A percentile compares a stretch with the other conserved stretches of the same genome.
These are phyloP conservation scores for Salvelinus fontinalis DNA, from an alignment of 2,113 vertebrate species.

Conservation along the genomic window DNA sequence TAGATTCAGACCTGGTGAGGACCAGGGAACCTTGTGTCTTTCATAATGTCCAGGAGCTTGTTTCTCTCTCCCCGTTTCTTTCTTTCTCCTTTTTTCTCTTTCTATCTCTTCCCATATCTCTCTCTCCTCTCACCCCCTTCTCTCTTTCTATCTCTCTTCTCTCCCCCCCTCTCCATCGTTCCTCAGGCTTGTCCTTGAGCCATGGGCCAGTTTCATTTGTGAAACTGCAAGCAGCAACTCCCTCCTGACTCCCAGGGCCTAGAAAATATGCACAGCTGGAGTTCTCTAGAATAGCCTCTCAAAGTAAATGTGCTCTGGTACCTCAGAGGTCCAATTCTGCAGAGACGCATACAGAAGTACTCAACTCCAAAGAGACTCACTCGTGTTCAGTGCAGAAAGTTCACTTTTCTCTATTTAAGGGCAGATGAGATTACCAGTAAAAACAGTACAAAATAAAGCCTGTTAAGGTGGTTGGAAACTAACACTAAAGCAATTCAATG, in stretches of 20 bases:
- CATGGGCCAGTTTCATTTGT: constrained; percentile 26
- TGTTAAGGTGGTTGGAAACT: background rate
- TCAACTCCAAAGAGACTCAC: constrained; percentile 8
- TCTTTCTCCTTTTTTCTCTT: constrained; percentile 14
- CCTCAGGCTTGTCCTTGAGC: constrained; percentile 60
- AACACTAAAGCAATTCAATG: constrained; percentile 17
- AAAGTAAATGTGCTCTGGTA: constrained; percentile 47
- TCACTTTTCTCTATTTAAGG: background rate
- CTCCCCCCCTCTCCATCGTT: background rate
- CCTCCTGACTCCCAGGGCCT: constrained; percentile 36
- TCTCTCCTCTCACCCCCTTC: background rate
- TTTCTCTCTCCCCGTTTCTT: constrained; percentile 12
- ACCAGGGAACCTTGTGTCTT: background rate
- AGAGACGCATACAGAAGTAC: constrained; percentile 7
- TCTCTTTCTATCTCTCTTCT: background rate
- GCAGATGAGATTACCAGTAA: background rate
- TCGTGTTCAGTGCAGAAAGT: constrained; percentile 1
- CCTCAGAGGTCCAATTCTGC: constrained; percentile 34
- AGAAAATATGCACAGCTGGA: constrained; percentile 62
- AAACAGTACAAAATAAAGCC: background rate
- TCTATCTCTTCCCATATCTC: background rate
- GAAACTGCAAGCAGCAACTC: constrained; percentile 34
- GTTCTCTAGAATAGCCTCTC: constrained; percentile 54
- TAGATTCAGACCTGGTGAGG: background rate
- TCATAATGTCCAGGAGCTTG: background rate